Base-by-base conservation (phyloP, 2,797 vertebrate species). In the Dendrocincla tyrannina region DNA sequence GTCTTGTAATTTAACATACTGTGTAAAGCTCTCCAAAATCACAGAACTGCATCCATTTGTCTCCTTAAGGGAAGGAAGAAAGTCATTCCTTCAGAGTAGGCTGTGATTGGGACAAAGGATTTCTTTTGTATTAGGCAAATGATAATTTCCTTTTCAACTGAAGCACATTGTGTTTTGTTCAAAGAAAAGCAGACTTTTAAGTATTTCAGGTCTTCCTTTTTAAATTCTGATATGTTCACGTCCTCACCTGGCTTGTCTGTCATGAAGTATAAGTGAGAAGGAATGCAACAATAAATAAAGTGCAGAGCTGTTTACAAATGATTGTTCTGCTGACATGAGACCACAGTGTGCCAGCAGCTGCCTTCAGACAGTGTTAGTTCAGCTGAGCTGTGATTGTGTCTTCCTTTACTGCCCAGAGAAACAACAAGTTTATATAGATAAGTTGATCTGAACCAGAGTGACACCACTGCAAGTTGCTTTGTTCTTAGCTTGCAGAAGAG, bases 21-120 rank as follows among this genome's bases (percentile, higher is more conserved):
- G 63, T 85, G 37, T 76, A 56, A 92, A 94, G 52, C 69, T 90
- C 80, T 88, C 52, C 33, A 70, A 1, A 91, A 76, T 89, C 87
- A 85, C 14, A 44, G 44, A 87, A 55, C 74, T 81, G 73, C 62
- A 81, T 94, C 83, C 39, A 39, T 93, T 85, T 78, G 46, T 30
- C 42, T 75, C 52, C 66, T 84, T 53, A 32, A 75, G 39, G 20
- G 17, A 42, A 33, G 9, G 28, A 2, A 6, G 30, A 49, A 85
- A 85, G 55, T 56, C 10, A 28, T 68, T 88, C 39, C 83, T 79
- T 87, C 69, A 63, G 85, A 91, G 90, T 28, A 73, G 90, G 70
- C 79, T 93, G 85, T 88, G 85, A 78, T 11, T 88, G 83, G 91
- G 87, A 88, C 55, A 86, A 94, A 92, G 55, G 53, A 23, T 69